phyloP scores from a whole-genome alignment of 37 sponge, comb jelly and placozoan species.

The Agelas oroides region DNA sequence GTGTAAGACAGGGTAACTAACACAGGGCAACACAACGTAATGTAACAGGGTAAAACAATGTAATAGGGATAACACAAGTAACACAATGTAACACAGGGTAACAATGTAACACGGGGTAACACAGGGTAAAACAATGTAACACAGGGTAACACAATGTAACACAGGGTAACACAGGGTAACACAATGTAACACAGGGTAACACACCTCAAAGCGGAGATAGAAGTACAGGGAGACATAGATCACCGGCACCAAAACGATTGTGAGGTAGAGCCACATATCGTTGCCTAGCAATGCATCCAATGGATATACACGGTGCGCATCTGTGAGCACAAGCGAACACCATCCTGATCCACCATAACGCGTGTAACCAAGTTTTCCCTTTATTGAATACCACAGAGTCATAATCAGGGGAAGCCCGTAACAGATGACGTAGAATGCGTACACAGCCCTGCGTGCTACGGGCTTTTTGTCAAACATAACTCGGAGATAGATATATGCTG shows the following conservation, averaged over 20 bases:
- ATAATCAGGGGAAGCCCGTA: conserved; percentile 50
- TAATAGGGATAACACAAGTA: too few species aligned
- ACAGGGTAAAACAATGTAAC: too few species aligned
- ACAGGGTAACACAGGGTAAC: too few species aligned
- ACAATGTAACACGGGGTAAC: too few species aligned
- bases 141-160: too few species aligned
- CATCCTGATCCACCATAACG: conserved; percentile 65
- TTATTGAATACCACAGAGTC: conserved; percentile 41
- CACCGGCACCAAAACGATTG: conserved; percentile 55
- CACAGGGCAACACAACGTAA: too few species aligned
- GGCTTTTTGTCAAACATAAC: conserved; percentile 13
- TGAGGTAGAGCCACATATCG: conserved; percentile 75
- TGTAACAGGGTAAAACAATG: too few species aligned
- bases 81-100: too few species aligned
- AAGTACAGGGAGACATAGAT: conserved; percentile 49
- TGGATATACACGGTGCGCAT: not conserved
- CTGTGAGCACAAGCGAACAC: conserved; percentile 52
- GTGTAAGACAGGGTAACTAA: too few species aligned
- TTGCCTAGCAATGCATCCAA: conserved; percentile 48
- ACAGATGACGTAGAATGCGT: conserved; percentile 30
- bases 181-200: too few species aligned
- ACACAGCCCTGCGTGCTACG: not conserved
- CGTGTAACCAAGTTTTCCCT: conserved; percentile 26
- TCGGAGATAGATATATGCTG: conserved; percentile 61
- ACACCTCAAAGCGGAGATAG: conserved; percentile 34